Conservation (phyloP, 1,140 invertebrate genomes). For the Ladona fulva region DNA sequence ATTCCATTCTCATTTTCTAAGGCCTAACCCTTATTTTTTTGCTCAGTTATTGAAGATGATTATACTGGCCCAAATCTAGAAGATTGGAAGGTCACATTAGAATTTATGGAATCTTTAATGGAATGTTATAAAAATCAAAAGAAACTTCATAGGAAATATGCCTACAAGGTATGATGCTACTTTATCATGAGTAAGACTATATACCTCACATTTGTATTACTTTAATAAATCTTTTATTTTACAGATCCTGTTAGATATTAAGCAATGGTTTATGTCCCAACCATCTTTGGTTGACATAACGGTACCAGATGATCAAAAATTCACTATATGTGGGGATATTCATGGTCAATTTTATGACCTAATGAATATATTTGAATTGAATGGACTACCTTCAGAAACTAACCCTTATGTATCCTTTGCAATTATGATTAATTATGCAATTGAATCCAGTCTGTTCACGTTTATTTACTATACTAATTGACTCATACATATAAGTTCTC, state of each 20-base stretch:
- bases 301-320: slow-evolving; percentile 81
- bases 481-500: too few species aligned
- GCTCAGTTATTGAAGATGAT: slow-evolving; percentile 83
- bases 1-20: background rate
- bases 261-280: slow-evolving; percentile 71
- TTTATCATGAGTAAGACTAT: slow-evolving; percentile 15
- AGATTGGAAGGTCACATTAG: slow-evolving; percentile 75
- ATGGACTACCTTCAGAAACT: slow-evolving; percentile 85
- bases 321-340: slow-evolving; percentile 99
- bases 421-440: too few species aligned
- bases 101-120: slow-evolving; percentile 81
- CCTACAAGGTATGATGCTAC: slow-evolving; percentile 74
- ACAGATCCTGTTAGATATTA: slow-evolving; percentile 87
- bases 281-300: slow-evolving; percentile 84
- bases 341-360: slow-evolving; percentile 99
- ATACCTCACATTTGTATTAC: background rate
- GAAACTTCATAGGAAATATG: slow-evolving; percentile 93
- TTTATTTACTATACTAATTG: background rate
- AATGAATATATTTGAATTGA: slow-evolving; percentile 95
- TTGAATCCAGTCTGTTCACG: background rate
- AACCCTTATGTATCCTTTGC: slow-evolving; percentile 86
- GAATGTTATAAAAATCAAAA: slow-evolving; percentile 86
- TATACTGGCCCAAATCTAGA: slow-evolving; percentile 88
- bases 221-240: slow-evolving; percentile 29
- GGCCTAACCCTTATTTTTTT: slow-evolving; percentile 17